Evolutionary conservation across 1,140 invertebrate genomes (phyloP).

Genomic region (Lerema accius): DNA sequence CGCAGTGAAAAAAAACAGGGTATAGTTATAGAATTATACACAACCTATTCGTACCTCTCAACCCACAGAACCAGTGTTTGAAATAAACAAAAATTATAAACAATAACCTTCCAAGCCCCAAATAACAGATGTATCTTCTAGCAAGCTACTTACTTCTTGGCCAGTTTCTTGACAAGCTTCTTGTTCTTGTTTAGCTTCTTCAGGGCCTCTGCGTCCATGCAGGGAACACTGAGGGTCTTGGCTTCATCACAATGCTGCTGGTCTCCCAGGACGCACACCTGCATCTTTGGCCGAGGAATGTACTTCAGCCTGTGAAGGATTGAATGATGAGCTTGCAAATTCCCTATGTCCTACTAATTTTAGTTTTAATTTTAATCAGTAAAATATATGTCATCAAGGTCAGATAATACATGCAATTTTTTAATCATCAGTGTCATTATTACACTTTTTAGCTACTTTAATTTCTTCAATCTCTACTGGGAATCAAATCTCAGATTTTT

Average conservation of each 20-base stretch:
- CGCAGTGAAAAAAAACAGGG: no score
- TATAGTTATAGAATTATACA: no score
- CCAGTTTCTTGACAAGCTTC: conserved; percentile 99
- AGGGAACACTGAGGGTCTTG: conserved; percentile 95
- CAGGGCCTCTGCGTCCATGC: conserved; percentile 98
- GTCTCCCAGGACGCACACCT: conserved; percentile 99
- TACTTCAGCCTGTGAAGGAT: conserved; percentile 92
- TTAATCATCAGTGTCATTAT: conserved; percentile 63
- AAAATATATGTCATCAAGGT: conserved; percentile 55
- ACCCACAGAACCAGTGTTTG: no score
- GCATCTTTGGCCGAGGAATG: conserved; percentile 98
- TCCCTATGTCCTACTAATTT: not conserved
- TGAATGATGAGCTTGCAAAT: not conserved
- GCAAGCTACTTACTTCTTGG: conserved; percentile 85
- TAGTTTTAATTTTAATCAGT: conserved; percentile 39
- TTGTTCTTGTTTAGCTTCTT: conserved; percentile 99
- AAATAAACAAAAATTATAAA: no score
- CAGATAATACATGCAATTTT: conserved; percentile 76
- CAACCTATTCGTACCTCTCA: no score
- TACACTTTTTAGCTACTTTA: no score
- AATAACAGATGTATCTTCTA: no score
- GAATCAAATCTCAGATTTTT: no score
- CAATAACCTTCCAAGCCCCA: no score
- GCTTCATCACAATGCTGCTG: conserved; percentile 99
- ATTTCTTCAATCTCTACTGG: no score